These are phyloP conservation scores for Columba livia DNA, from an alignment of 2,113 vertebrate species.

Conservation along the genomic window DNA sequence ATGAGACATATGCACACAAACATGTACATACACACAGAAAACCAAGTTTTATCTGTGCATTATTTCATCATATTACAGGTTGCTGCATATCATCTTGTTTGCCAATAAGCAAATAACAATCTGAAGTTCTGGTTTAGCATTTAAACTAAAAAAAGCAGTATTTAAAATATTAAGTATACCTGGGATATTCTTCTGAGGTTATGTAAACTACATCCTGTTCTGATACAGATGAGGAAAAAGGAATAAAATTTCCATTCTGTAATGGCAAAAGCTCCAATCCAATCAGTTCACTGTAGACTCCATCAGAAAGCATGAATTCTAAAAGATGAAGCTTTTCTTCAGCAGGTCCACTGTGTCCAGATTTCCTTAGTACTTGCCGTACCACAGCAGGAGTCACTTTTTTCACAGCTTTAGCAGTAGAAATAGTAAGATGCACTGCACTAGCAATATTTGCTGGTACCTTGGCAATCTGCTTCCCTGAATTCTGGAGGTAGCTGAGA, in stretches of 20 bases:
- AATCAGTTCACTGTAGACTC: conserved; percentile 90
- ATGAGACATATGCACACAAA: background rate
- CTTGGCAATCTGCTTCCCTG: conserved; percentile 89
- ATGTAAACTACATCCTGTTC: conserved; percentile 94
- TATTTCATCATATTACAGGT: background rate
- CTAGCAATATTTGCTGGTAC: conserved; percentile 83
- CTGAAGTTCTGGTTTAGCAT: background rate
- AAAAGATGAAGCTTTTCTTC: conserved; percentile 88
- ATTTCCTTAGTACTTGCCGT: conserved; percentile 88
- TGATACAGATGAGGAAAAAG: conserved; percentile 89
- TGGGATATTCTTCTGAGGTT: conserved; percentile 89
- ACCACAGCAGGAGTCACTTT: conserved; percentile 87
- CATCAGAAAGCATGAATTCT: conserved; percentile 90
- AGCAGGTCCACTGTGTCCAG: conserved; percentile 75
- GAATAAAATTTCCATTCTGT: conserved; percentile 85
- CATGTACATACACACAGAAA: background rate
- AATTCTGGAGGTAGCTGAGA: conserved; percentile 92
- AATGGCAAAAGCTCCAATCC: conserved; percentile 93
- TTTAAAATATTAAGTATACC: conserved; percentile 74
- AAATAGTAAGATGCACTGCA: conserved; percentile 74
- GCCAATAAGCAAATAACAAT: background rate
- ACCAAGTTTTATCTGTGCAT: background rate
- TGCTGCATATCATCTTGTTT: background rate
- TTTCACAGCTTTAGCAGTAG: conserved; percentile 73
- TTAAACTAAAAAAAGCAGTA: background rate